phyloP scores from a whole-genome alignment of 2,888 invertebrate genomes.

The Drosophila algonquin region DNA sequence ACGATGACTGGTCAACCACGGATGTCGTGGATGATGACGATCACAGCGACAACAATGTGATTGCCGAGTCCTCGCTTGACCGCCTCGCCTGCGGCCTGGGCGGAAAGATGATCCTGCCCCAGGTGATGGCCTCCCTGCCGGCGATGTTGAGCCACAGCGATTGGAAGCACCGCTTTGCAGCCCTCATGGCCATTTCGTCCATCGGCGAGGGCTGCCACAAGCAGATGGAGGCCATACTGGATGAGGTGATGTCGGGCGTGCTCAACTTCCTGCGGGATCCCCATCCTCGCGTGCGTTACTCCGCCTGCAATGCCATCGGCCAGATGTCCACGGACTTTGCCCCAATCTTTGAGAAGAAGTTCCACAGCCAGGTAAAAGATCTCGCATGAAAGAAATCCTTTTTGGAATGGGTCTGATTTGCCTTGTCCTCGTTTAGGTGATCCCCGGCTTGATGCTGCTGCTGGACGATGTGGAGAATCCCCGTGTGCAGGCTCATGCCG shows the following conservation, averaged over 20 bases:
- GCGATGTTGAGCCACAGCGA: conserved; percentile 92
- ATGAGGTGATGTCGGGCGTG: conserved; percentile 95
- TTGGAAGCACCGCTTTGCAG: conserved; percentile 97
- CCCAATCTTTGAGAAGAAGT: conserved; percentile 98
- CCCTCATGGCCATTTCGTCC: conserved; percentile 98
- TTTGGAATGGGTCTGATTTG: not conserved
- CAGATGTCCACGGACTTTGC: conserved; percentile 99
- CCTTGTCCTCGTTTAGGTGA: conserved; percentile 85
- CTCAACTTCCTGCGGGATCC: conserved; percentile 93
- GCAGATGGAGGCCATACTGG: conserved; percentile 98
- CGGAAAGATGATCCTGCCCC: conserved; percentile 94
- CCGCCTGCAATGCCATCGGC: conserved; percentile 99
- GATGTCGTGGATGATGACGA: conserved; percentile 96
- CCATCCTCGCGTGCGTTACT: conserved; percentile 88
- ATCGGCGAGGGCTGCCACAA: conserved; percentile 99
- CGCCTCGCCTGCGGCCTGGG: conserved; percentile 98
- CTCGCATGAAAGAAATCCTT: not conserved
- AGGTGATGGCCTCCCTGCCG: conserved; percentile 93
- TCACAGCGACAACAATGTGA: conserved; percentile 96
- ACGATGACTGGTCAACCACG: conserved; percentile 93
- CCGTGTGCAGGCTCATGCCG: conserved; percentile 92
- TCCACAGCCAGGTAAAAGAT: conserved; percentile 90
- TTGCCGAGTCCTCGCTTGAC: conserved; percentile 98
- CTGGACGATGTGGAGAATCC: conserved; percentile 96
- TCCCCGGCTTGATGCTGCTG: conserved; percentile 94